phyloP scores from a whole-genome alignment of 2,888 invertebrate species.

The Calliopum simillimum region DNA sequence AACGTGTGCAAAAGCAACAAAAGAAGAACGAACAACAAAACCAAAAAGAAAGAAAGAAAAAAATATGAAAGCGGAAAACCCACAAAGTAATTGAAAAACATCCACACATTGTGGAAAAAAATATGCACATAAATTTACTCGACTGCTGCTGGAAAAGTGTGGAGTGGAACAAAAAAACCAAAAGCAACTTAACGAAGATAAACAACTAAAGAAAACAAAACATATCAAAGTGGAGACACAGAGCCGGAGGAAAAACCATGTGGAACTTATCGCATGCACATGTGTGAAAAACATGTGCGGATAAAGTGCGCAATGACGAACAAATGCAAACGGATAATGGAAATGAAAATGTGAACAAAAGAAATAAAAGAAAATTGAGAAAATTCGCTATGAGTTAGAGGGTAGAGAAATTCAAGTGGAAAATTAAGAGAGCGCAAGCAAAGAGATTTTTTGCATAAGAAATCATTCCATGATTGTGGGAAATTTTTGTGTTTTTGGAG shows the following conservation, averaged over 20 bases:
- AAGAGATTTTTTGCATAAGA: background rate
- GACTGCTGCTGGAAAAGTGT: conserved; percentile 29
- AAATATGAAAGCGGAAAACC: conserved; percentile 31
- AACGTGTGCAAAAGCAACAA: conserved; percentile 1
- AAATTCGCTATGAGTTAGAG: background rate
- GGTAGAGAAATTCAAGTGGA: background rate
- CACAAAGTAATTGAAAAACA: conserved; percentile 32
- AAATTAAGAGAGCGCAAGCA: background rate
- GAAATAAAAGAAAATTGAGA: conserved; percentile 19
- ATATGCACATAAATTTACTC: conserved; percentile 35
- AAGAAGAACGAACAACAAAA: background rate
- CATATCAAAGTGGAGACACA: background rate
- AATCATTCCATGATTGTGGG: background rate
- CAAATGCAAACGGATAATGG: conserved; percentile 28
- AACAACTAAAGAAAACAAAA: background rate
- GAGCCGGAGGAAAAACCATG: conserved; percentile 6
- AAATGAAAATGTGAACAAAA: background rate
- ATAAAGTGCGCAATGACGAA: conserved; percentile 26
- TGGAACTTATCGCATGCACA: conserved; percentile 13
- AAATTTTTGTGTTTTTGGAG: background rate
- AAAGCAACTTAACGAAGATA: background rate
- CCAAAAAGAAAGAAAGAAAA: background rate
- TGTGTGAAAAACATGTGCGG: conserved; percentile 18
- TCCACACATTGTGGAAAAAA: conserved; percentile 22
- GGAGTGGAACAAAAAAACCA: conserved; percentile 7